Conservation (phyloP, 2,797 vertebrate genomes). For the Eidolon dupreanum region DNA sequence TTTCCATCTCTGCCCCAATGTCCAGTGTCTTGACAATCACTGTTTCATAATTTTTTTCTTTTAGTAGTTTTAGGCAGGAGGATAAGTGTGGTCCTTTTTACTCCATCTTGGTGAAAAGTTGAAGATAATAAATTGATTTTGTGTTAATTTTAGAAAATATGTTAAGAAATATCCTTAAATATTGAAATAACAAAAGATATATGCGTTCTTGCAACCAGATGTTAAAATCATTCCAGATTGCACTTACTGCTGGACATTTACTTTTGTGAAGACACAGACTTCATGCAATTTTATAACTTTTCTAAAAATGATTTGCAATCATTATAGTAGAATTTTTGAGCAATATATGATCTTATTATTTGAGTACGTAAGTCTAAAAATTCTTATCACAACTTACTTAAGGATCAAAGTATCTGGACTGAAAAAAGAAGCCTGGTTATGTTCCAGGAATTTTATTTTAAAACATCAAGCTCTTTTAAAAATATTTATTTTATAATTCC, state of each 20-base stretch:
- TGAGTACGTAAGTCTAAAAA: constrained; percentile 18
- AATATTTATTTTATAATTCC: constrained; percentile 17
- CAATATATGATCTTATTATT: neutral
- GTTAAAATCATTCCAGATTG: neutral
- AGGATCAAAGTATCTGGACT: neutral
- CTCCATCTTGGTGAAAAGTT: neutral
- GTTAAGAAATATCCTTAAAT: neutral
- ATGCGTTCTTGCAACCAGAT: neutral
- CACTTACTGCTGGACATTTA: neutral
- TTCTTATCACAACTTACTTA: neutral
- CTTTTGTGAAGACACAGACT: neutral
- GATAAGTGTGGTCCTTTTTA: neutral
- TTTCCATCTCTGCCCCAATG: neutral
- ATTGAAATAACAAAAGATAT: neutral
- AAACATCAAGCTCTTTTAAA: neutral
- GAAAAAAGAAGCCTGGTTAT: neutral
- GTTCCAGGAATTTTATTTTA: constrained; percentile 15
- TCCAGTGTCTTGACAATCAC: neutral
- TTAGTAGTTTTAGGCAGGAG: neutral
- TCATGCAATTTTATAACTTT: neutral
- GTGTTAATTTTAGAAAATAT: neutral
- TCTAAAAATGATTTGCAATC: neutral
- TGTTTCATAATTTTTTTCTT: neutral
- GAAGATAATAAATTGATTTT: neutral
- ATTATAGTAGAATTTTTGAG: neutral